Evolutionary conservation across 2,113 vertebrate species (phyloP), one percentile per base, ranked within the genome.

Genomic region (Neogobius melanostomus): DNA sequence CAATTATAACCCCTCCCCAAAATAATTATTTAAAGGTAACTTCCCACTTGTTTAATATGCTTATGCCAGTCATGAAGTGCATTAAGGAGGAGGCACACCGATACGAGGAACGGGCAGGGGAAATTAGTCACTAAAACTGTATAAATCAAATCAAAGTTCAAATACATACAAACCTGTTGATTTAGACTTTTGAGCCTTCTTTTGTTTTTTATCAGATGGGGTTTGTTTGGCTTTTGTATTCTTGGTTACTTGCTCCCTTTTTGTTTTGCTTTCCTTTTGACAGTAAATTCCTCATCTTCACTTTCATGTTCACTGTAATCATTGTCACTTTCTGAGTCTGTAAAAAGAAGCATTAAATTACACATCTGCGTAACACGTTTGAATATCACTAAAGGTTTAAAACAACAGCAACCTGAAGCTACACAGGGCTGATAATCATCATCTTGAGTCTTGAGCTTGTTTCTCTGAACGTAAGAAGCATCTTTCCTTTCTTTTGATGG

Each of bases 261-360:
- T 84, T 12, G 46, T 76, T 69, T 85, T 89, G 46, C 54, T 82
- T 65, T 51, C 16, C 68, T 91, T 92, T 84, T 92, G 7, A 84
- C 72, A 0, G 83, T 88, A 80, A 94, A 95, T 59, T 91, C 86
- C 1, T 95, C 93, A 11, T 94, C 92, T n/a, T 91, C 84, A 1
- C 90, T 92, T 57, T 87, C 91, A 51, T 76, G 66, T 53, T 86
- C 92, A 70, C 90, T 92, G 71, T 90, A 93, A 76, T 94, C 88
- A 12, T 92, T 89, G 16, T 93, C 90, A 11, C 85, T 90, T 64
- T 93, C 94, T 46, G 92, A 91, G 59, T 87, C 92, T 85, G 83
- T 64, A 59, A 85, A 76, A 68, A 11, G 6, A 0, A 54, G 16
- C 12, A 0, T 8, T 53, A 8, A 15, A 66, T 43, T 12, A 43